A percentile compares a stretch with the other conserved stretches of the same genome.
phyloP scores from a whole-genome alignment of 2,888 invertebrate species.

The Philaethria dido region DNA sequence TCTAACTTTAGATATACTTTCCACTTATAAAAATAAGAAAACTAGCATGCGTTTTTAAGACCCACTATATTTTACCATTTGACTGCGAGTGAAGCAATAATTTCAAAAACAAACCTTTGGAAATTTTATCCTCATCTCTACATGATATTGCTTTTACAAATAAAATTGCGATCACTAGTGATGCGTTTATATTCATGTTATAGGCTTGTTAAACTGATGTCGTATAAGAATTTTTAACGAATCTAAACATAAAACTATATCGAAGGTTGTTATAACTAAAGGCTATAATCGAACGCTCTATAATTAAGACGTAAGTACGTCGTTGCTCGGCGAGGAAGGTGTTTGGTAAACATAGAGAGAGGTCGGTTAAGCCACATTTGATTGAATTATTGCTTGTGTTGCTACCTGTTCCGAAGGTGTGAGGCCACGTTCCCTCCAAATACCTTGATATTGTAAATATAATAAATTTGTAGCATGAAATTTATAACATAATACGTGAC shows the following conservation, averaged over 20 bases:
- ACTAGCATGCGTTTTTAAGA: slow-evolving; percentile 6
- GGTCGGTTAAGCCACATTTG: slow-evolving; percentile 71
- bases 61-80: not conserved
- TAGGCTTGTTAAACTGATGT: slow-evolving; percentile 45
- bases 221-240: not conserved
- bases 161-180: slow-evolving; percentile 46
- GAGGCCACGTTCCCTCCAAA: slow-evolving; percentile 60
- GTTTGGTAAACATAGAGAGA: slow-evolving; percentile 74
- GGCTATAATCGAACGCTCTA: slow-evolving; percentile 42
- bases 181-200: slow-evolving; percentile 50
- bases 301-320: slow-evolving; percentile 52
- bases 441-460: slow-evolving; percentile 55
- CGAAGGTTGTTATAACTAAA: slow-evolving; percentile 24
- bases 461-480: slow-evolving; percentile 43
- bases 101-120: slow-evolving; percentile 59
- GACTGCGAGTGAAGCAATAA: not conserved
- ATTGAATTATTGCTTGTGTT: slow-evolving; percentile 79
- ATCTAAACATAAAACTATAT: slow-evolving; percentile 13
- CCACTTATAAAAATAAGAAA: slow-evolving; percentile 21
- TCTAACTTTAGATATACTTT: slow-evolving; percentile 35
- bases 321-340: slow-evolving; percentile 58
- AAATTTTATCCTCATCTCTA: slow-evolving; percentile 76
- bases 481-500: slow-evolving; percentile 44
- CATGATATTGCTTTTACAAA: slow-evolving; percentile 44
- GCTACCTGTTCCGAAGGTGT: slow-evolving; percentile 60